A percentile compares a stretch with the other conserved stretches of the same genome.
phyloP scores from a whole-genome alignment of 2,797 vertebrate genomes.

The Synaphobranchus kaupii region DNA sequence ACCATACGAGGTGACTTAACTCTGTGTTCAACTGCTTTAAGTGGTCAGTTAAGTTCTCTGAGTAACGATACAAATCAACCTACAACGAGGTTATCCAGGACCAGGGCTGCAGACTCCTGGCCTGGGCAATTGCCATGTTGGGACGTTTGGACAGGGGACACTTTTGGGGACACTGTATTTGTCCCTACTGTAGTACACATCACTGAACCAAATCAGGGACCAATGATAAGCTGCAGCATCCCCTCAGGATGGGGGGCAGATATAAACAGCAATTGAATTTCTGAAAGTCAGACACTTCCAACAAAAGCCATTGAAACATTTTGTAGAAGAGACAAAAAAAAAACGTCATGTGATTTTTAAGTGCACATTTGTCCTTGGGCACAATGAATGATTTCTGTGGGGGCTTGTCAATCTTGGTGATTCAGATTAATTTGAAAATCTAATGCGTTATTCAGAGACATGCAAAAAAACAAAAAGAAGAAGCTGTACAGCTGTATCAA shows the following conservation, averaged over 20 bases:
- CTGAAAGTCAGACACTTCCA: conserved; percentile 1
- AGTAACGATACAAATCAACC: too few relatives aligned
- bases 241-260: not conserved
- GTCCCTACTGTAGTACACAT: too few relatives aligned
- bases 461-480: not conserved
- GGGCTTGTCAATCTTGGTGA: not conserved
- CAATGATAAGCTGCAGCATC: not conserved
- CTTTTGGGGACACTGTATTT: not conserved
- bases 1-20: too few relatives aligned
- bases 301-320: not conserved
- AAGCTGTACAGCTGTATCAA: not conserved
- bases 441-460: not conserved
- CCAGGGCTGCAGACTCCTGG: not conserved
- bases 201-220: not conserved
- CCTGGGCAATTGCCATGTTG: not conserved
- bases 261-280: conserved; percentile 11
- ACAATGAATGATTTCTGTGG: conserved; percentile 7
- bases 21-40: too few relatives aligned
- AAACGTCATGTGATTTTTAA: not conserved
- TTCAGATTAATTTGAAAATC: not conserved
- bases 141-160: not conserved
- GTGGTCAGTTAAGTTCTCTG: too few relatives aligned
- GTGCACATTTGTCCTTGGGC: not conserved
- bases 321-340: not conserved
- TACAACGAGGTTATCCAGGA: not conserved